Evolutionary conservation across 92 coral and sea anemone genomes (phyloP).

Genomic region (Siderastrea radians): DNA sequence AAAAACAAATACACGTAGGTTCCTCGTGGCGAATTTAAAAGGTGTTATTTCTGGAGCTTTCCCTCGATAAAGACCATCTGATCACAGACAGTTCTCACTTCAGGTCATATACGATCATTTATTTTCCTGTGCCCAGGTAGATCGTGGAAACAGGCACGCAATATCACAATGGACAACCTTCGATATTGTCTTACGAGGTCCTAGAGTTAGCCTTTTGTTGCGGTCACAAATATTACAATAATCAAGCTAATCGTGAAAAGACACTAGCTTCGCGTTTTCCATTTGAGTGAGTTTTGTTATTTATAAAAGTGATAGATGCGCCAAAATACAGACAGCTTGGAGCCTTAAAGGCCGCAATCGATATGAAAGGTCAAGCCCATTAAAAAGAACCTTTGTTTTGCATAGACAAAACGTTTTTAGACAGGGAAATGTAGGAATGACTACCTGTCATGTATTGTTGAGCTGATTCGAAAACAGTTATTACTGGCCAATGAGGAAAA

Average conservation of each 20-base stretch:
- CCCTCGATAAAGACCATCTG: not conserved
- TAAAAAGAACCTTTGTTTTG: slow-evolving; percentile 28
- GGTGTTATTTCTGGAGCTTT: not conserved
- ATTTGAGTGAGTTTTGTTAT: slow-evolving; percentile 28
- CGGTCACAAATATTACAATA: not conserved
- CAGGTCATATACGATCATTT: not conserved
- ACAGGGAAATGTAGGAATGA: slow-evolving; percentile 1
- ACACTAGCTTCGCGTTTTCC: not conserved
- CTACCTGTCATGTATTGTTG: slow-evolving; percentile 1
- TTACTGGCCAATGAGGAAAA: not conserved
- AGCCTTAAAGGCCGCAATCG: slow-evolving; percentile 27
- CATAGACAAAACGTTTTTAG: slow-evolving; percentile 12
- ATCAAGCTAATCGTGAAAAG: not conserved
- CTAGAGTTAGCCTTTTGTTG: not conserved
- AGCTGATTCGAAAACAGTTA: not conserved
- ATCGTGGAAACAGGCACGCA: not conserved
- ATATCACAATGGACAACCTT: not conserved
- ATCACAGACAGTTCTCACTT: not conserved
- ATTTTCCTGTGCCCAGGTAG: not conserved
- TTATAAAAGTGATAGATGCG: slow-evolving; percentile 22
- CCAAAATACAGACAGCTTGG: slow-evolving; percentile 35
- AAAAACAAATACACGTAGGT: not conserved
- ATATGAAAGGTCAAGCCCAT: slow-evolving; percentile 20
- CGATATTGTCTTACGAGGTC: not conserved
- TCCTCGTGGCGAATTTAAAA: not conserved